Evolutionary conservation across 1,140 invertebrate genomes (phyloP).

Genomic region (Cepaea nemoralis): DNA sequence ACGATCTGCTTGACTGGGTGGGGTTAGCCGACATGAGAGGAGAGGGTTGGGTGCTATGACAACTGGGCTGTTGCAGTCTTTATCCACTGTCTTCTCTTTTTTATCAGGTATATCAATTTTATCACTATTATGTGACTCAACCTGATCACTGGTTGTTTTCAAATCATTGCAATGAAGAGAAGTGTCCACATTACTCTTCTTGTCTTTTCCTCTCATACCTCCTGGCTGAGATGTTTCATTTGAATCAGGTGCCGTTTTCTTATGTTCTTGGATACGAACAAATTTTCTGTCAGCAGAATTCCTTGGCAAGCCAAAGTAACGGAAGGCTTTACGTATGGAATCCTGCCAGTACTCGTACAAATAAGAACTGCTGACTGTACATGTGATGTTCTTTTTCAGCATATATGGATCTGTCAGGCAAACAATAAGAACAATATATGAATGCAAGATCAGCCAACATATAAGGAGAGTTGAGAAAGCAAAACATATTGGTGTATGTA

Average conservation of each 20-base stretch:
- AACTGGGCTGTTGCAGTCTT: neutral
- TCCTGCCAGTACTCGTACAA: conserved; percentile 73
- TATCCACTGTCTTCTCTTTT: neutral
- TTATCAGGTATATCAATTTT: neutral
- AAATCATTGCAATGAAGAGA: neutral
- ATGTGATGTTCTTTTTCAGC: conserved; percentile 72
- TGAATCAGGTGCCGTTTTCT: neutral
- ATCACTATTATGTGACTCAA: neutral
- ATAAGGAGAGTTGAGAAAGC: too few species aligned
- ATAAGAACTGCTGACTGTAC: conserved; percentile 69
- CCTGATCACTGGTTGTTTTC: neutral
- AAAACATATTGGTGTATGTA: neutral
- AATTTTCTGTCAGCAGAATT: conserved; percentile 35
- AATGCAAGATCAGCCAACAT: neutral
- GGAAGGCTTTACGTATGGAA: conserved; percentile 70
- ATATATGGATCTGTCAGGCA: conserved; percentile 73
- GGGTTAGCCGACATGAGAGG: neutral
- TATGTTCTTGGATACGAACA: conserved; percentile 31
- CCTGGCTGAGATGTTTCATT: neutral
- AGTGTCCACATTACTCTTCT: neutral
- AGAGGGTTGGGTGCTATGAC: conserved; percentile 6
- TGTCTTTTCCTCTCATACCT: neutral
- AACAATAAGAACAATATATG: neutral
- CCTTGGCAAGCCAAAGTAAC: conserved; percentile 73
- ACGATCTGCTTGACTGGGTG: neutral